phyloP scores from a whole-genome alignment of 2,797 vertebrate species.

The Botia kubotai region DNA sequence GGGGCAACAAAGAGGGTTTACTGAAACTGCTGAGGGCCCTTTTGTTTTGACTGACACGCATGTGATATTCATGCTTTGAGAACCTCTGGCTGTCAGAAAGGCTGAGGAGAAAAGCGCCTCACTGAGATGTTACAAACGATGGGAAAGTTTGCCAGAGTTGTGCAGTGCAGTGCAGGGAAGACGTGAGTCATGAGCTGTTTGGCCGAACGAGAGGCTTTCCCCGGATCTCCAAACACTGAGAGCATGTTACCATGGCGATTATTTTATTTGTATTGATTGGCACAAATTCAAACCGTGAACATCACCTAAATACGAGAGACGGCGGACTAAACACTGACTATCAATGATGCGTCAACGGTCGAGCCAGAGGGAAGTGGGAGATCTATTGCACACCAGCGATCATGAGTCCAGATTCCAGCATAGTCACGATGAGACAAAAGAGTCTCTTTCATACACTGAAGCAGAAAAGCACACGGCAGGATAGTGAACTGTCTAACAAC shows the following conservation, averaged over 20 bases:
- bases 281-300: conserved; percentile 50
- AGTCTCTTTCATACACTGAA: conserved; percentile 9
- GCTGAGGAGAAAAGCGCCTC: conserved; percentile 33
- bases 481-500: too few species aligned
- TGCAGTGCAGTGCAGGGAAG: conserved; percentile 59
- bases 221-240: conserved; percentile 46
- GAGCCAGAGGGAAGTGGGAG: conserved; percentile 32
- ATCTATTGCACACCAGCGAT: conserved; percentile 34
- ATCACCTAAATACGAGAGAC: conserved; percentile 46
- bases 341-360: conserved; percentile 50
- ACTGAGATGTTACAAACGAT: conserved; percentile 41
- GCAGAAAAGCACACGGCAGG: neutral
- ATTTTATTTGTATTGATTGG: conserved; percentile 56
- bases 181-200: conserved; percentile 60
- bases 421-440: conserved; percentile 38
- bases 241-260: conserved; percentile 52
- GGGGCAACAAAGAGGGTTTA: conserved; percentile 62
- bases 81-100: conserved; percentile 25
- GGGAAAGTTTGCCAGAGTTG: conserved; percentile 49
- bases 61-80: conserved; percentile 41
- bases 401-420: conserved; percentile 46
- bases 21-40: conserved; percentile 61
- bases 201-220: conserved; percentile 54
- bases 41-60: conserved; percentile 53
- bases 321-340: conserved; percentile 53